Percentiles rank a stretch among this genome's conserved stretches.
Evolutionary conservation across 1,140 invertebrate species (phyloP).

Genomic region (Matsumurasca onukii): DNA sequence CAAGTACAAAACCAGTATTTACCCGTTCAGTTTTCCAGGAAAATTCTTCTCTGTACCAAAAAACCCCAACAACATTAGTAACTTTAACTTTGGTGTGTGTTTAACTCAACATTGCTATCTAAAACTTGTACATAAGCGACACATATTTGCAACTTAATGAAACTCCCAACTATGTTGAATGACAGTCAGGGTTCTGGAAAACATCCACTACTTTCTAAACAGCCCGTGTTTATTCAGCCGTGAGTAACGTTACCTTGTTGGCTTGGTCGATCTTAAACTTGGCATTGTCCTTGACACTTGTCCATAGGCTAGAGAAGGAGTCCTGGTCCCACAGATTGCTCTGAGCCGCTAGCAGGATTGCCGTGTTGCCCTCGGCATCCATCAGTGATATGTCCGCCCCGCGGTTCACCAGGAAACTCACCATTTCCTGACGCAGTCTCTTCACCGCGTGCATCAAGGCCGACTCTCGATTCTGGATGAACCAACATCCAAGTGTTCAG

Average conservation of each 20-base stretch:
- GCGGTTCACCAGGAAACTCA: conserved; percentile 44
- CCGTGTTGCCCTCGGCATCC: conserved; percentile 45
- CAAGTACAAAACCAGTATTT: too few species aligned
- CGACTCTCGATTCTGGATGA: conserved; percentile 44
- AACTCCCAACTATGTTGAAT: too few species aligned
- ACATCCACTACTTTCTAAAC: too few species aligned
- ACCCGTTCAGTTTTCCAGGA: too few species aligned
- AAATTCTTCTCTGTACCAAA: too few species aligned
- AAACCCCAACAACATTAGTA: too few species aligned
- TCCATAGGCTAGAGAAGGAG: conserved; percentile 46
- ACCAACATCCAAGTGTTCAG: neutral
- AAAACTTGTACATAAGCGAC: too few species aligned
- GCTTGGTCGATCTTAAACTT: conserved; percentile 37
- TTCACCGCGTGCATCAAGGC: conserved; percentile 48
- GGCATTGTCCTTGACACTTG: conserved; percentile 41
- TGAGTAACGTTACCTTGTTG: conserved; percentile 41
- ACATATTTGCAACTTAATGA: too few species aligned
- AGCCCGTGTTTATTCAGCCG: too few species aligned
- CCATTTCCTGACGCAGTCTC: conserved; percentile 45
- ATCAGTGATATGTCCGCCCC: conserved; percentile 44
- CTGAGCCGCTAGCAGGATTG: conserved; percentile 46
- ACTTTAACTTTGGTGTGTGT: too few species aligned
- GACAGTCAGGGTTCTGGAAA: too few species aligned
- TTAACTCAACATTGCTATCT: too few species aligned
- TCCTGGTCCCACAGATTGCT: conserved; percentile 46